Evolutionary conservation across 2,113 vertebrate species (phyloP).

Genomic region (Rhinolophus ferrumequinum): DNA sequence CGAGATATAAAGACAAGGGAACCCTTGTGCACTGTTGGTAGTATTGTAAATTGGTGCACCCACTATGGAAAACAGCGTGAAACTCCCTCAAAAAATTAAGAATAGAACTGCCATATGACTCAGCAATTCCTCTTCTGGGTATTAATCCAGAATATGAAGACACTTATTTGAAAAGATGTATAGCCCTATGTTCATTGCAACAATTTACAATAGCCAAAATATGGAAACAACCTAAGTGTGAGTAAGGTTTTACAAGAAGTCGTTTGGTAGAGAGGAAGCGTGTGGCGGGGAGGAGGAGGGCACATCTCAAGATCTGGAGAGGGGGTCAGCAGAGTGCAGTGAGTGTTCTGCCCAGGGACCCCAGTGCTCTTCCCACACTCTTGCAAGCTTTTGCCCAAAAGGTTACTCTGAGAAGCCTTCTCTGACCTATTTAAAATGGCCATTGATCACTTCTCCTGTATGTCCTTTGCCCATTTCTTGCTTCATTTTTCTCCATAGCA

Average conservation of each 20-base stretch:
- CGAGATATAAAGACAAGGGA: background rate
- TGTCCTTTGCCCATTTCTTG: background rate
- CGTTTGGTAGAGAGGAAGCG: background rate
- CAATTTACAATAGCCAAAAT: no score
- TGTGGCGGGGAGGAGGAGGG: background rate
- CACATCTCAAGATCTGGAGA: background rate
- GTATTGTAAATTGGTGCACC: background rate
- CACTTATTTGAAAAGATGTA: background rate
- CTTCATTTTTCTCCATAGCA: background rate
- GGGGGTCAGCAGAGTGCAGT: fast-evolving
- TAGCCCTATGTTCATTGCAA: background rate
- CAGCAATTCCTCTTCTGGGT: background rate
- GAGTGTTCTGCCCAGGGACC: fast-evolving
- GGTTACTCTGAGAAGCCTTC: background rate
- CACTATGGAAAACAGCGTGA: background rate
- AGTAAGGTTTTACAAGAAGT: background rate
- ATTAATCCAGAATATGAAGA: background rate
- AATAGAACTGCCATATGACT: background rate
- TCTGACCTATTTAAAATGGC: background rate
- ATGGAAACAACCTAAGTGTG: background rate
- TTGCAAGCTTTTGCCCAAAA: background rate
- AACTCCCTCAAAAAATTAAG: background rate
- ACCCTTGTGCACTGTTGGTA: background rate
- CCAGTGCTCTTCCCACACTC: background rate
- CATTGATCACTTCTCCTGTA: background rate